Conservation (phyloP, 1,140 invertebrate species). For the Drosophila subobscura region DNA sequence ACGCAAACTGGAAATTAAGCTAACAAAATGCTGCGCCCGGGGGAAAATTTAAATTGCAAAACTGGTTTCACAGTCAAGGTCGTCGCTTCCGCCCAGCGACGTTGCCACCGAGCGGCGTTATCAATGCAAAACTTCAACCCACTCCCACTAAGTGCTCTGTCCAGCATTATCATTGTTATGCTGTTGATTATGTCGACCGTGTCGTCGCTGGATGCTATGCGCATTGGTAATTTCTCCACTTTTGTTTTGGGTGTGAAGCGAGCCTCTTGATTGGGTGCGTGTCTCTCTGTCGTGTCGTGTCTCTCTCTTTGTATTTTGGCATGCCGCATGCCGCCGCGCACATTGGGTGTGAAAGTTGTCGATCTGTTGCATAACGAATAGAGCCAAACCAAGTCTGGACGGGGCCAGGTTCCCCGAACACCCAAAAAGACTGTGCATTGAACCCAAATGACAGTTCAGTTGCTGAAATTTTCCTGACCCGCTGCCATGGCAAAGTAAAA, state of each 20-base stretch:
- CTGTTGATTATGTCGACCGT: constrained; percentile 63
- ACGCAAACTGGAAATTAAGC: constrained; percentile 52
- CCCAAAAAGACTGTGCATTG: constrained; percentile 58
- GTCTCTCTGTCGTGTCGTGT: constrained; percentile 13
- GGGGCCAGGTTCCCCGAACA: constrained; percentile 10
- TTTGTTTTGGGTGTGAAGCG: constrained; percentile 46
- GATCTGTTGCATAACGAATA: constrained; percentile 73
- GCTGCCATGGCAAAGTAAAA: constrained; percentile 28
- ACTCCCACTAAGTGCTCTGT: constrained; percentile 2
- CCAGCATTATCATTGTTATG: constrained; percentile 27
- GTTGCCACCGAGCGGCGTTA: constrained; percentile 34
- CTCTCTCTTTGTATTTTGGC: constrained; percentile 30
- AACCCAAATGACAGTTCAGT: constrained; percentile 76
- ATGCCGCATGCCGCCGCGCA: constrained; percentile 35
- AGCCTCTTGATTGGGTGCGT: constrained; percentile 58
- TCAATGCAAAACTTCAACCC: constrained; percentile 45
- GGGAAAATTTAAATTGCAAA: constrained; percentile 68
- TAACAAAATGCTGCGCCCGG: constrained; percentile 60
- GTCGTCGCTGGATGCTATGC: constrained; percentile 52
- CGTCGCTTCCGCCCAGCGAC: constrained; percentile 61
- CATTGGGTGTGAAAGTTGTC: constrained; percentile 80
- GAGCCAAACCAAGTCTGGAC: constrained; percentile 18
- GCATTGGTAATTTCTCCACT: constrained; percentile 74
- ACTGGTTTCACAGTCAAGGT: constrained; percentile 80
- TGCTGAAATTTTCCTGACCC: constrained; percentile 76